Percentiles rank a stretch among this genome's conserved stretches.
phyloP scores from a whole-genome alignment of 2,888 invertebrate genomes.

The Noctua comes region DNA sequence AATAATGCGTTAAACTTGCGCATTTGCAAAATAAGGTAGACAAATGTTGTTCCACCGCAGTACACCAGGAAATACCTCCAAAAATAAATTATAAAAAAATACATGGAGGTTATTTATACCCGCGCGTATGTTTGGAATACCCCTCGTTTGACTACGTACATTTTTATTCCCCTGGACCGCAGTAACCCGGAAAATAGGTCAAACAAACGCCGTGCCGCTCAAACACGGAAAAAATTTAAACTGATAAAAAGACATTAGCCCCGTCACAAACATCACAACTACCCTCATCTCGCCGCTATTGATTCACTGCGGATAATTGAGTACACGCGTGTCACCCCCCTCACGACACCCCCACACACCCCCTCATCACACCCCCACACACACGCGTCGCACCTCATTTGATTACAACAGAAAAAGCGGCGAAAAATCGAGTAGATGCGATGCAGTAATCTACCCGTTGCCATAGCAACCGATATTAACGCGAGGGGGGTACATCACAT shows the following conservation, averaged over 20 bases:
- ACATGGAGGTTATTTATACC: constrained; percentile 52
- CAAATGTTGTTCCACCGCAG: constrained; percentile 8
- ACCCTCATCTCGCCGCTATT: constrained; percentile 90
- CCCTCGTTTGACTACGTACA: constrained; percentile 56
- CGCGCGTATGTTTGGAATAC: constrained; percentile 48
- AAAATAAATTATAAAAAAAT: constrained; percentile 61
- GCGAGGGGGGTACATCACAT: constrained; percentile 84
- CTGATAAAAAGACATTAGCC: constrained; percentile 83
- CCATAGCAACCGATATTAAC: constrained; percentile 89
- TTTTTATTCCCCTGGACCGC: constrained; percentile 61
- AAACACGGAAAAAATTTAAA: constrained; percentile 77
- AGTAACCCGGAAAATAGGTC: constrained; percentile 69
- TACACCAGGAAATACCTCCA: constrained; percentile 42
- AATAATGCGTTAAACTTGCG: constrained; percentile 39
- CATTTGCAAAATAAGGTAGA: constrained; percentile 49
- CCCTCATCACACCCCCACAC: constrained; percentile 69
- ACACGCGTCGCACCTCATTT: constrained; percentile 89
- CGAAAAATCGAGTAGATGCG: constrained; percentile 89
- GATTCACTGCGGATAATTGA: constrained; percentile 91
- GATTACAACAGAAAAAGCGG: constrained; percentile 90
- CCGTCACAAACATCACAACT: constrained; percentile 86
- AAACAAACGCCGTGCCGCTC: constrained; percentile 51
- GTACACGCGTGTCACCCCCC: constrained; percentile 88
- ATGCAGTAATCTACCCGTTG: constrained; percentile 89
- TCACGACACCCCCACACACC: constrained; percentile 61